Evolutionary conservation across 2,888 invertebrate species (phyloP).

Genomic region (Formica aserva): DNA sequence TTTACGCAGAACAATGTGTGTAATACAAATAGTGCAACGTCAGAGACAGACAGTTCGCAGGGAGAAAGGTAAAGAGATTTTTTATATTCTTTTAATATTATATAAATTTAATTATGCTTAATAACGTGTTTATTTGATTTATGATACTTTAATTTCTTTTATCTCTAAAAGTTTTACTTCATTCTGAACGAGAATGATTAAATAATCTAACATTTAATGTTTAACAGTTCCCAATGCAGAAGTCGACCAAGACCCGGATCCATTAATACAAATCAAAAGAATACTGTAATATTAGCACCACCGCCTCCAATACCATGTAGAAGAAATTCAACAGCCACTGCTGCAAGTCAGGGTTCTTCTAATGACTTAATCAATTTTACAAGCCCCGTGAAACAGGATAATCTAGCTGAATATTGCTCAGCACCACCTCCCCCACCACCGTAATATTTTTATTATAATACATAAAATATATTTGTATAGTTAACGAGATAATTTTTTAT

Average conservation of each 20-base stretch:
- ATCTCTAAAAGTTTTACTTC: background rate
- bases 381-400: constrained; percentile 84
- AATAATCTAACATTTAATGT: background rate
- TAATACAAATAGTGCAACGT: constrained; percentile 66
- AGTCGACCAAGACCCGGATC: constrained; percentile 88
- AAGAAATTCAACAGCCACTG: constrained; percentile 82
- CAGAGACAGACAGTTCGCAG: constrained; percentile 77
- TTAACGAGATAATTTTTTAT: background rate
- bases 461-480: background rate
- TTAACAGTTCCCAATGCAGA: constrained; percentile 86
- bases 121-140: background rate
- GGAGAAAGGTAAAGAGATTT: constrained; percentile 77
- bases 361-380: constrained; percentile 84
- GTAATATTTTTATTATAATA: constrained; percentile 72
- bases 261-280: constrained; percentile 85
- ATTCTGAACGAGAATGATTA: background rate
- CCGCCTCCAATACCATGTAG: constrained; percentile 85
- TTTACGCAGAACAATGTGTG: constrained; percentile 65
- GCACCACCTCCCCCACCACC: constrained; percentile 79
- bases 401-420: constrained; percentile 80
- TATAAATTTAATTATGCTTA: background rate
- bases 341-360: constrained; percentile 74
- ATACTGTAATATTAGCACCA: constrained; percentile 85
- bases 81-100: background rate
- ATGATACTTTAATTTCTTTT: background rate